These are phyloP conservation scores for Carcina quercana DNA, from an alignment of 2,888 invertebrate genomes.

Conservation along the genomic window DNA sequence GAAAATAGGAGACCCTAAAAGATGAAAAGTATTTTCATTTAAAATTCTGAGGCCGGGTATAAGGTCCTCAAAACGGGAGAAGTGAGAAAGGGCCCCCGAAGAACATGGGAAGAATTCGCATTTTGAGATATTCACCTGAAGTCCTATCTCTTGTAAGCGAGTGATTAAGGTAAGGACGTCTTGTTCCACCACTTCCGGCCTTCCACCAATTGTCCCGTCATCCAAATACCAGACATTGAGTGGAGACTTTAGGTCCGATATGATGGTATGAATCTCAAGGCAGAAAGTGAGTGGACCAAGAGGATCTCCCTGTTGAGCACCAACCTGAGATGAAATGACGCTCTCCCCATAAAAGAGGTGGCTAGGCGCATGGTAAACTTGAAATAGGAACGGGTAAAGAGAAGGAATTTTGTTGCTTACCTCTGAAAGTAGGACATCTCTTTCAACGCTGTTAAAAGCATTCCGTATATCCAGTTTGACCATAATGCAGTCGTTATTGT, in stretches of 20 bases:
- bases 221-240: conserved; percentile 6
- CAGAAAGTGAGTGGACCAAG: too few species aligned
- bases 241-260: conserved; percentile 1
- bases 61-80: neutral
- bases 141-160: neutral
- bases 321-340: neutral
- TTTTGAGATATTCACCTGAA: neutral
- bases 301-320: neutral
- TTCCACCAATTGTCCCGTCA: conserved; percentile 1
- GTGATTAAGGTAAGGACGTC: conserved; percentile 1
- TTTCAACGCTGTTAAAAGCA: neutral
- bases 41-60: conserved; percentile 3
- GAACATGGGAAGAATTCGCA: neutral
- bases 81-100: neutral
- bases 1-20: conserved; percentile 8
- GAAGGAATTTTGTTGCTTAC: conserved; percentile 1
- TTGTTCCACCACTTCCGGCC: neutral
- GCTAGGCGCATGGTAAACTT: neutral
- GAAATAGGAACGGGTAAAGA: conserved; percentile 4
- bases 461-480: neutral
- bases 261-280: conserved; percentile 1
- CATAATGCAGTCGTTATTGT: neutral
- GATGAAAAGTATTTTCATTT: neutral
- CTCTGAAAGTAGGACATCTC: conserved; percentile 1
- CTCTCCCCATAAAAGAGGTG: neutral